Base-by-base conservation (phyloP, 2,888 invertebrate species). In the Synanthedon formicaeformis region DNA sequence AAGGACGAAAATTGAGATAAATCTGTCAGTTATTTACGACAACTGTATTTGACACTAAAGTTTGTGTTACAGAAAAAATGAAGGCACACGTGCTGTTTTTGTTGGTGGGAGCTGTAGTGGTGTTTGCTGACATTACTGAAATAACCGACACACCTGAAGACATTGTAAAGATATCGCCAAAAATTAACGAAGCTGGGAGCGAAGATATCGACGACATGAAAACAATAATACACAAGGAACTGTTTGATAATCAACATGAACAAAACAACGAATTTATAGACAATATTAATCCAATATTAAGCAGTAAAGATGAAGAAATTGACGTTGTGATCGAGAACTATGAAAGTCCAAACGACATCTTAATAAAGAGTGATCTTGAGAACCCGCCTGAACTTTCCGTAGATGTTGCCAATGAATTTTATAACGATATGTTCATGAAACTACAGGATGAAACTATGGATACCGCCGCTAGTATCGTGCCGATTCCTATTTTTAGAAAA, bases 381-480 rank as follows among this genome's bases (percentile, higher is more conserved):
- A 57, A 61, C 12, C 54, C 58, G 5, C 57, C 55, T 40, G 61
- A 50, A 5, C 49, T 57, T 14, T 52, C 61, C 40, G 55, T 64
- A 27, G 57, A 59, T 50, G 54, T 58, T 27, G 49, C 8, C 12
- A 56, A 57, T 48, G 60, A 71, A 52, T 60, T 65, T 41, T 65
- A 69, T 27, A 59, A 66, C 49, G 69, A 69, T 55, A 68, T 67
- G n/a, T 53, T 74, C 14, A 54, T 68, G 8, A 73, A 65, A 50
- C 62, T 78, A 53, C 65, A 77, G 51, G 72, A 73, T 52, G 84
- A 85, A 67, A 76, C 81, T 40, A 81, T 86, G 82, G 78, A 79
- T 13, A 75, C 81, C 0, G 84, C 83, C 1, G 80, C 75, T 11
- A 81, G 85, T 5, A 84, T 82, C 50, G 67, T 72, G 1, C 84